phyloP scores from a whole-genome alignment of 2,888 invertebrate species.

The Leucophenga maculata region DNA sequence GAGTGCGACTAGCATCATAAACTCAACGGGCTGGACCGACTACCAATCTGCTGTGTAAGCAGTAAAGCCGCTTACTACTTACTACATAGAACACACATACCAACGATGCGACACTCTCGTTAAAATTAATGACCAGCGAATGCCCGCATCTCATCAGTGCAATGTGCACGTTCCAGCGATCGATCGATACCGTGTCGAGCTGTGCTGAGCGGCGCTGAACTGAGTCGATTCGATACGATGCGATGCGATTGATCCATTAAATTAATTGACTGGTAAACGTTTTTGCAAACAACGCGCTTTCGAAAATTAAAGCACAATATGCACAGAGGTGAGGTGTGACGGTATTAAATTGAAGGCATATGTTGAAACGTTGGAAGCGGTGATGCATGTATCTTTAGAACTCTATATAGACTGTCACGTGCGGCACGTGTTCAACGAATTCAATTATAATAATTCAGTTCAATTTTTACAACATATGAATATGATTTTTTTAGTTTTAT shows the following conservation, averaged over 20 bases:
- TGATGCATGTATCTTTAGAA: no score
- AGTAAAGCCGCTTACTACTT: not conserved
- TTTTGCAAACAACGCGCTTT: constrained; percentile 7
- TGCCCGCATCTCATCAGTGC: constrained; percentile 12
- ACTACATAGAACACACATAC: no score
- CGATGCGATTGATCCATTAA: constrained; percentile 11
- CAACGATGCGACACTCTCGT: not conserved
- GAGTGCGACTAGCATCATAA: not conserved
- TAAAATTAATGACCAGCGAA: not conserved
- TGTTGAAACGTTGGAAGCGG: no score
- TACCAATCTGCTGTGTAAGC: not conserved
- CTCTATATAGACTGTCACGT: no score
- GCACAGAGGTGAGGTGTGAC: not conserved
- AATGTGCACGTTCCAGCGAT: not conserved
- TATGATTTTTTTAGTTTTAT: no score
- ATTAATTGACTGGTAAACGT: constrained; percentile 17
- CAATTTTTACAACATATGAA: no score
- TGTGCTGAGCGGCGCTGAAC: no score
- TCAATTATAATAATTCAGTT: no score
- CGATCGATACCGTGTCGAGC: not conserved
- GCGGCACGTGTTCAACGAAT: no score
- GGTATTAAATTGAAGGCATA: no score
- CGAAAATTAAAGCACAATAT: not conserved
- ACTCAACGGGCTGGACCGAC: not conserved
- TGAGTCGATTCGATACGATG: not conserved